Evolutionary conservation across 2,797 vertebrate genomes (phyloP).

Genomic region (Enteromius thamalakanensis): DNA sequence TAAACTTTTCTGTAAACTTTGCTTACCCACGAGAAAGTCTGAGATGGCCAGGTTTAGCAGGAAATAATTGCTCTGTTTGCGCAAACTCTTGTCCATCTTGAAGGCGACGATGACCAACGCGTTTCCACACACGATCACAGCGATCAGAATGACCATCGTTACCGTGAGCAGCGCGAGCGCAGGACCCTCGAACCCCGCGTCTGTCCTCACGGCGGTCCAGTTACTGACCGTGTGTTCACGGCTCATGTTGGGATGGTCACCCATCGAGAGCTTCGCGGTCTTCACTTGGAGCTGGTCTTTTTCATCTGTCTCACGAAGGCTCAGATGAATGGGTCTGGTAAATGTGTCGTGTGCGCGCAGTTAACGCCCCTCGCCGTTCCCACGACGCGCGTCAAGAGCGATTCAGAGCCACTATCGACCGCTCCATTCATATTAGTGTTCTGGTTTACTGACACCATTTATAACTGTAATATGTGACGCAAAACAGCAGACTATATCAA

Average conservation of each 20-base stretch:
- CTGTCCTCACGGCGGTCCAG: slow-evolving; percentile 64
- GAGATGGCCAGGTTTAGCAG: slow-evolving; percentile 91
- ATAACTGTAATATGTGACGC: neutral
- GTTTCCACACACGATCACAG: slow-evolving; percentile 85
- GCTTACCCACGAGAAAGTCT: slow-evolving; percentile 88
- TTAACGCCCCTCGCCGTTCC: slow-evolving; percentile 16
- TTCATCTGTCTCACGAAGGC: slow-evolving; percentile 9
- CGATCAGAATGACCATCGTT: slow-evolving; percentile 82
- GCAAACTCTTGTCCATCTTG: slow-evolving; percentile 86
- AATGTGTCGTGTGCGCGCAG: slow-evolving; percentile 4
- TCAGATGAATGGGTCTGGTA: slow-evolving; percentile 1
- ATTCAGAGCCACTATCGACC: neutral
- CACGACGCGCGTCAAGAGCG: neutral
- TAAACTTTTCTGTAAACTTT: neutral
- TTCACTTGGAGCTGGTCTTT: neutral
- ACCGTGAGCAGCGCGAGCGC: slow-evolving; percentile 73
- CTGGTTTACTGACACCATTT: neutral
- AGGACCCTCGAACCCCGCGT: slow-evolving; percentile 68
- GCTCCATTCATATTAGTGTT: neutral
- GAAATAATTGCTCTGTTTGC: slow-evolving; percentile 87
- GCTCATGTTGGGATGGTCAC: slow-evolving; percentile 64
- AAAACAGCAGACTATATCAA: neutral
- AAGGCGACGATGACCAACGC: slow-evolving; percentile 87
- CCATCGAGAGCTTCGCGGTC: slow-evolving; percentile 31
- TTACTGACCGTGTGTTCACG: slow-evolving; percentile 63